phyloP scores from a whole-genome alignment of 2,888 invertebrate species.

The Eulithis prunata region DNA sequence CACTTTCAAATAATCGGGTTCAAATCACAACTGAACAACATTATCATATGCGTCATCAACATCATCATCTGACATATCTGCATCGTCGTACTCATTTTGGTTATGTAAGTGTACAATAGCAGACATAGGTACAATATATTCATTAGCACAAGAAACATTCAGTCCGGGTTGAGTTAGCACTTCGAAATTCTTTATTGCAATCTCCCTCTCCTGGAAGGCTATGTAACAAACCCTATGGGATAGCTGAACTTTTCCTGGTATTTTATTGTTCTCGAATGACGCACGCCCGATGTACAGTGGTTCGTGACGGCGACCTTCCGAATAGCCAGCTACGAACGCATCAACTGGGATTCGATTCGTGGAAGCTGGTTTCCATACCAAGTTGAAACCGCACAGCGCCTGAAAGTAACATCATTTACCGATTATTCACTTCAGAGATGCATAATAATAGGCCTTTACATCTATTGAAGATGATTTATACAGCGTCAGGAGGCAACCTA shows the following conservation, averaged over 20 bases:
- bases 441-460: too few relatives aligned
- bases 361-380: conserved; percentile 15
- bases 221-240: conserved; percentile 27
- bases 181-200: conserved; percentile 19
- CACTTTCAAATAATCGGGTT: too few relatives aligned
- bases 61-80: not conserved
- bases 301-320: conserved; percentile 14
- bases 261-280: not conserved
- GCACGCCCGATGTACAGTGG: conserved; percentile 26
- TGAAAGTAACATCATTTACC: conserved; percentile 9
- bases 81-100: not conserved
- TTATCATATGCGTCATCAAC: conserved; percentile 2
- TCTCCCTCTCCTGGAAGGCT: conserved; percentile 9
- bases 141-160: conserved; percentile 11
- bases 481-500: too few relatives aligned
- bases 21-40: conserved; percentile 3
- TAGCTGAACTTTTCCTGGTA: conserved; percentile 29
- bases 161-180: conserved; percentile 17
- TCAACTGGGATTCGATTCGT: conserved; percentile 4
- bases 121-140: not conserved
- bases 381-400: conserved; percentile 27
- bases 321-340: conserved; percentile 25
- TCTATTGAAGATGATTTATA: too few relatives aligned
- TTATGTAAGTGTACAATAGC: not conserved
- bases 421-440: too few relatives aligned